phyloP scores from a whole-genome alignment of 1,140 invertebrate species.

The Drosophila rufa region DNA sequence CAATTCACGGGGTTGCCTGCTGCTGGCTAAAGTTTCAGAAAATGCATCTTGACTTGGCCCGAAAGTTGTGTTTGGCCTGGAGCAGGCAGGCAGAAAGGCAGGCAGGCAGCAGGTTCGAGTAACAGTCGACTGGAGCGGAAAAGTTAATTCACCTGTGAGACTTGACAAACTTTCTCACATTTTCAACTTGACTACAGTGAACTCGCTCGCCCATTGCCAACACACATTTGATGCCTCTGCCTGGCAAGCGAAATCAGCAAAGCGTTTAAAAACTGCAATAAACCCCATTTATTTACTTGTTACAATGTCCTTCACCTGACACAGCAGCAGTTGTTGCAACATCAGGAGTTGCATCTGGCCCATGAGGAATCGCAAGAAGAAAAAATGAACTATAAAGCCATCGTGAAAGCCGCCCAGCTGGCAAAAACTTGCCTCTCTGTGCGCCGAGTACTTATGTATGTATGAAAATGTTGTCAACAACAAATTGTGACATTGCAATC shows the following conservation, averaged over 20 bases:
- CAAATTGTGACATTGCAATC: conserved; percentile 50
- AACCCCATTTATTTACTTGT: conserved; percentile 76
- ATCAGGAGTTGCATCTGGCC: conserved; percentile 44
- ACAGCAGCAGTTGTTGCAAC: conserved; percentile 16
- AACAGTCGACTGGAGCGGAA: conserved; percentile 67
- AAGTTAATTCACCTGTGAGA: conserved; percentile 82
- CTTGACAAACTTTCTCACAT: conserved; percentile 75
- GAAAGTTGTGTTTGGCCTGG: conserved; percentile 64
- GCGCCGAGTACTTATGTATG: conserved; percentile 36
- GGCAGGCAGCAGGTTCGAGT: conserved; percentile 31
- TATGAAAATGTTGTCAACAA: conserved; percentile 54
- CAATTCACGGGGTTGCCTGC: conserved; percentile 58
- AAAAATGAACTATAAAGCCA: conserved; percentile 43
- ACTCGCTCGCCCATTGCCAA: conserved; percentile 29
- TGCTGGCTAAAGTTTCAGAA: conserved; percentile 66
- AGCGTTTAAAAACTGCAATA: conserved; percentile 82
- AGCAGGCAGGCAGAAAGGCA: conserved; percentile 32
- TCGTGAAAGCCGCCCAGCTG: conserved; percentile 26
- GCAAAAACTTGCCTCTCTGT: conserved; percentile 38
- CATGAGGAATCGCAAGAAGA: conserved; percentile 35
- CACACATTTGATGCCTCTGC: conserved; percentile 68
- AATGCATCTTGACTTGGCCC: conserved; percentile 78
- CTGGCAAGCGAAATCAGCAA: conserved; percentile 71
- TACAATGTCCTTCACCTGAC: conserved; percentile 70
- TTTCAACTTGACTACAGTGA: conserved; percentile 36